Evolutionary conservation across 2,888 invertebrate species (phyloP).

Genomic region (Drosophila quinaria): DNA sequence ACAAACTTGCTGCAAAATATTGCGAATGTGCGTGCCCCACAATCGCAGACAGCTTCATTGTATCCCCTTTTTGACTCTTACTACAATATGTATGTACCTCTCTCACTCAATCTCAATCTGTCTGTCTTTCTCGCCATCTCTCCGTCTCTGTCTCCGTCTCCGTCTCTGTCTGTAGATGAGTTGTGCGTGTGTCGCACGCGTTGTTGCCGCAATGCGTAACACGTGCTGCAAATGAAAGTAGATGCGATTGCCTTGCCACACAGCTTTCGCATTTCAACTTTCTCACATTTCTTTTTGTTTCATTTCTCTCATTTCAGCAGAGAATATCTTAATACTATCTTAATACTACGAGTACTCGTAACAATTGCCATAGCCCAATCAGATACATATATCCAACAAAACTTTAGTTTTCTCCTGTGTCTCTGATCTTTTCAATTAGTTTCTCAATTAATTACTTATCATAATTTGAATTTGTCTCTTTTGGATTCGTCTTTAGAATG

Average conservation of each 20-base stretch:
- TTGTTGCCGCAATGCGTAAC: conserved; percentile 63
- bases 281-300: not conserved
- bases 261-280: conserved; percentile 3
- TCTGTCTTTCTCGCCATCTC: not conserved
- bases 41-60: conserved; percentile 24
- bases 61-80: conserved; percentile 2
- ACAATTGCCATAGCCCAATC: not conserved
- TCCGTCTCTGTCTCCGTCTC: not conserved
- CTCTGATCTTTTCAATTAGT: not conserved
- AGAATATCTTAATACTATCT: conserved; percentile 13
- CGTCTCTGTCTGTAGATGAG: not conserved
- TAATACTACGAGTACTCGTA: not conserved
- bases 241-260: conserved; percentile 34
- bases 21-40: conserved; percentile 67
- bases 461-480: too few species aligned
- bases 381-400: not conserved
- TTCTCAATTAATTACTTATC: not conserved
- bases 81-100: not conserved
- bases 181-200: conserved; percentile 30
- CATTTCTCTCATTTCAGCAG: not conserved
- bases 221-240: conserved; percentile 62
- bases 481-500: too few species aligned
- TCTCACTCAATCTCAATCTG: not conserved
- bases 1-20: conserved; percentile 78
- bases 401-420: not conserved